Percentiles rank a stretch among this genome's conserved stretches.
Evolutionary conservation across 2,113 vertebrate species (phyloP).

Genomic region (Glareola pratincola): DNA sequence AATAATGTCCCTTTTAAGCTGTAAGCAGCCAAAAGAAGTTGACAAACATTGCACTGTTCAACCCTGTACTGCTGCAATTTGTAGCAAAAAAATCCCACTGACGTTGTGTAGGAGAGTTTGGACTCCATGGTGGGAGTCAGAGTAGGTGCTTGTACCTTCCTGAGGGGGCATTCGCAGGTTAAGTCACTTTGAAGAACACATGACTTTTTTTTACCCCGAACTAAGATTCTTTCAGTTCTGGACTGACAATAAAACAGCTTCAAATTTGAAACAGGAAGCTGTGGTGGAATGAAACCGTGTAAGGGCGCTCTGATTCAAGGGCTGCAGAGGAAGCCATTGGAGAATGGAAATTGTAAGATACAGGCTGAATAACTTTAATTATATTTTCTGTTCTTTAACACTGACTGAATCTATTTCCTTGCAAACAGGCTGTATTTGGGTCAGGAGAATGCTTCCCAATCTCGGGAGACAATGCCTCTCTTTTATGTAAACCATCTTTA

Average conservation of each 20-base stretch:
- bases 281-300: background rate
- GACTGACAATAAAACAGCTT: background rate
- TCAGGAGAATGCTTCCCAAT: background rate
- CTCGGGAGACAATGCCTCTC: background rate
- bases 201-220: background rate
- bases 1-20: background rate
- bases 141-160: background rate
- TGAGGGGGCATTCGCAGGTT: background rate
- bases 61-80: background rate
- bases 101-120: background rate
- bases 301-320: background rate
- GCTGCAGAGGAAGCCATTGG: background rate
- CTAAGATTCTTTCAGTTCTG: background rate
- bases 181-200: rapidly evolving
- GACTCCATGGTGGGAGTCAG: background rate
- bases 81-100: background rate
- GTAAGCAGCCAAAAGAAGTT: background rate
- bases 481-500: background rate
- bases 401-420: background rate
- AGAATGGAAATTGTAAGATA: background rate
- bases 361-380: background rate
- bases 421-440: background rate
- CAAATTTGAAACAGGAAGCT: background rate
- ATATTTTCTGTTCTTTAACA: background rate
- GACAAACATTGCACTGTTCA: background rate